Conservation (phyloP, 2,888 invertebrate species). For the Arge pagana region DNA sequence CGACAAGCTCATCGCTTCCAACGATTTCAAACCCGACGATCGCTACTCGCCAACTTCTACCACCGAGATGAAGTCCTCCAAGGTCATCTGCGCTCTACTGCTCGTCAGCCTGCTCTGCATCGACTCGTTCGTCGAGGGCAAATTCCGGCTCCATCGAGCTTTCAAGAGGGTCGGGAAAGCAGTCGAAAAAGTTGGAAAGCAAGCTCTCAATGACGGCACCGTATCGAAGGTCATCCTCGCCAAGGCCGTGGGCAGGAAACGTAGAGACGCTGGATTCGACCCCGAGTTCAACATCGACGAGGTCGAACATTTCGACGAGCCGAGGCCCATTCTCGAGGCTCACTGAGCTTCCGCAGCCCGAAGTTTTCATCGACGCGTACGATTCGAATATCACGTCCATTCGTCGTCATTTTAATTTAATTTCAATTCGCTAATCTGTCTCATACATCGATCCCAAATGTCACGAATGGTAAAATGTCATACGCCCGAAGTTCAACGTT, state of each 20-base stretch:
- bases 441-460: too few species aligned
- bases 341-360: too few species aligned
- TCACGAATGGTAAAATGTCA: too few species aligned
- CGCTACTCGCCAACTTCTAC: neutral
- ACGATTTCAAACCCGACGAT: neutral
- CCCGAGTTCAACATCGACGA: too few species aligned
- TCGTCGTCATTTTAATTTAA: too few species aligned
- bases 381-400: too few species aligned
- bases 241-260: constrained; percentile 10
- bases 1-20: too few species aligned
- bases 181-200: constrained; percentile 11
- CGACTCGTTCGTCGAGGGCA: constrained; percentile 7
- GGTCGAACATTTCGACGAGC: too few species aligned
- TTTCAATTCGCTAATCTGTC: too few species aligned
- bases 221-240: constrained; percentile 8
- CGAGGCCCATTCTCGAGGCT: neutral
- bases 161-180: constrained; percentile 16
- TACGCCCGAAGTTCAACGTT: too few species aligned
- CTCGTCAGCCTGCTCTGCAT: constrained; percentile 10
- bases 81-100: constrained; percentile 7
- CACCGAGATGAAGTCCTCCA: neutral
- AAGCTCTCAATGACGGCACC: constrained; percentile 6
- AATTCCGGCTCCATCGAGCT: neutral
- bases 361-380: too few species aligned
- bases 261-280: constrained; percentile 6